Conservation (phyloP, 2,797 vertebrate genomes). For the Psittacula derbiana region DNA sequence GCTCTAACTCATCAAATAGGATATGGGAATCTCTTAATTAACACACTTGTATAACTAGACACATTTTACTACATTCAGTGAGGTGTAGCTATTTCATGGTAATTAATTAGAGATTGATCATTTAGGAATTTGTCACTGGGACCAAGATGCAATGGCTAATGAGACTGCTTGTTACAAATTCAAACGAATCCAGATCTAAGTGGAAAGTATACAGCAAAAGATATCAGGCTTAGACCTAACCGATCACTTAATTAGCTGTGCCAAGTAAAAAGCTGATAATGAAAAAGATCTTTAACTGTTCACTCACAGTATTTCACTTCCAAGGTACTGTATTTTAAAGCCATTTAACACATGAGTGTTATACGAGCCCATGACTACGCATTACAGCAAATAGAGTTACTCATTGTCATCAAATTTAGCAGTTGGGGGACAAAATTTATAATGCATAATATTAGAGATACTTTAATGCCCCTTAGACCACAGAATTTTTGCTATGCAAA, state of each 20-base stretch:
- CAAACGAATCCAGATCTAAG: not conserved
- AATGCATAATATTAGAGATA: not conserved
- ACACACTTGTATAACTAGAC: not conserved
- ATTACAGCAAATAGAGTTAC: not conserved
- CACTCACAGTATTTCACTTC: not conserved
- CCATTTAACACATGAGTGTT: not conserved
- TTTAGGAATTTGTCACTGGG: conserved; percentile 8
- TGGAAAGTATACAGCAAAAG: not conserved
- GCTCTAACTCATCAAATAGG: not conserved
- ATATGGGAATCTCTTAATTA: conserved; percentile 7
- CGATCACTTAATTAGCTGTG: not conserved
- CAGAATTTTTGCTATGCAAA: not conserved
- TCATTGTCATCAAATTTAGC: not conserved
- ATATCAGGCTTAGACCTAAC: not conserved
- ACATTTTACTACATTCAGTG: conserved; percentile 29
- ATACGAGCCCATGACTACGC: too few relatives aligned
- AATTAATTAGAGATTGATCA: conserved; percentile 36
- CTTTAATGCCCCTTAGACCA: not conserved
- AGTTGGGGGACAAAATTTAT: not conserved
- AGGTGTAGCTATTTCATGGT: not conserved
- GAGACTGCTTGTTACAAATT: not conserved
- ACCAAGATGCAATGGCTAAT: not conserved
- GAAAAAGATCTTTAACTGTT: not conserved
- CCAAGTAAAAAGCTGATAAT: not conserved
- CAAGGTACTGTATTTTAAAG: not conserved